Percentiles rank a stretch among this genome's conserved stretches.
These are phyloP conservation scores for Pachyramphus minor DNA, from an alignment of 2,113 vertebrate genomes.

Conservation along the genomic window DNA sequence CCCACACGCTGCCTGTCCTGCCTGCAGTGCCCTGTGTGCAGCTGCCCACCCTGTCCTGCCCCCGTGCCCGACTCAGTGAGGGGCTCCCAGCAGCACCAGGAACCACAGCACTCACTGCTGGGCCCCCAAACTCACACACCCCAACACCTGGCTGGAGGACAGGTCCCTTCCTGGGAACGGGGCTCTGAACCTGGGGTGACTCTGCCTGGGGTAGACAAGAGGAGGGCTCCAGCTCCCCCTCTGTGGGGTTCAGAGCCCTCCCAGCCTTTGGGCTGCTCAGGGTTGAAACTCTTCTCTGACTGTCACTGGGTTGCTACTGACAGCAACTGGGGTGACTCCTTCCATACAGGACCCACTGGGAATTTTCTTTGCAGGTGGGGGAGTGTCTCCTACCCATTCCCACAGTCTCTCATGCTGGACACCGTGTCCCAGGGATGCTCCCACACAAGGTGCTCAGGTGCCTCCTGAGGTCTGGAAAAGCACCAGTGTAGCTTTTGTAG, in stretches of 20 bases:
- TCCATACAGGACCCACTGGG: background rate
- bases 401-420: background rate
- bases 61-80: background rate
- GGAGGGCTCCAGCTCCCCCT: background rate
- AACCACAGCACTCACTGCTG: rapidly evolving
- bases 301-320: rapidly evolving
- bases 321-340: background rate
- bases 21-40: background rate
- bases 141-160: rapidly evolving
- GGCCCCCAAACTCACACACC: background rate
- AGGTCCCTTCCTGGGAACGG: background rate
- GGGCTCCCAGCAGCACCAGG: background rate
- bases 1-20: rapidly evolving
- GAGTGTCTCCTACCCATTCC: background rate
- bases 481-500: background rate
- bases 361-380: background rate
- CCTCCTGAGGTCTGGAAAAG: background rate
- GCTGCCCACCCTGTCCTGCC: background rate
- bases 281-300: background rate
- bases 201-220: rapidly evolving
- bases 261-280: background rate
- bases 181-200: background rate
- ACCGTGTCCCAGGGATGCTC: background rate
- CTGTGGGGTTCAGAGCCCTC: background rate
- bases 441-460: background rate